Conservation (phyloP, 1,140 invertebrate genomes). For the Paramacrobiotus metropolitanus region DNA sequence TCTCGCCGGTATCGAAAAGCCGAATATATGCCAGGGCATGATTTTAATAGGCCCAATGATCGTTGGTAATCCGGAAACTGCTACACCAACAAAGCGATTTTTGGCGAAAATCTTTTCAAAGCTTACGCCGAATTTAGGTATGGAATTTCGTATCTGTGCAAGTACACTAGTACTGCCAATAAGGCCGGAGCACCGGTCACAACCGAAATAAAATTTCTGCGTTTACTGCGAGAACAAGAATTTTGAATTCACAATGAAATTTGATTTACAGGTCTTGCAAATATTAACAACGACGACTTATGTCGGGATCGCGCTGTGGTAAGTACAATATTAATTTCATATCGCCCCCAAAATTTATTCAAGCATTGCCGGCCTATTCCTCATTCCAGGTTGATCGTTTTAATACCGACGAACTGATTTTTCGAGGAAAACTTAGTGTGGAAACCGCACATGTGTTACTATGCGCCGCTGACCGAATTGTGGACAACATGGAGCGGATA, state of each 20-base stretch:
- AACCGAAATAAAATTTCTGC: no score
- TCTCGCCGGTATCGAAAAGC: constrained; percentile 14
- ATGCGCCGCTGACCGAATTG: constrained; percentile 9
- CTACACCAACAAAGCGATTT: constrained; percentile 16
- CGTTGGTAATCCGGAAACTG: constrained; percentile 14
- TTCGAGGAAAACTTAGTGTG: neutral
- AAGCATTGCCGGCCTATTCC: no score
- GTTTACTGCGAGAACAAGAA: no score
- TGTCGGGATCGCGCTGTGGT: constrained; percentile 10
- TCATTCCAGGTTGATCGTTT: neutral
- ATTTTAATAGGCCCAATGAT: constrained; percentile 18
- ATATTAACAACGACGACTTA: constrained; percentile 12
- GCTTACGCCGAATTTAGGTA: constrained; percentile 14
- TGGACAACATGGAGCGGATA: constrained; percentile 11
- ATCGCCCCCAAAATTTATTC: neutral
- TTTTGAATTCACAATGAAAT: no score
- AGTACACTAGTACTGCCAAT: no score
- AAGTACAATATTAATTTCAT: neutral
- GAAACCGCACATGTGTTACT: neutral
- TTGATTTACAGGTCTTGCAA: no score
- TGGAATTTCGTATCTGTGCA: no score
- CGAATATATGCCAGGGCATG: constrained; percentile 18
- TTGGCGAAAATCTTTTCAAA: constrained; percentile 13
- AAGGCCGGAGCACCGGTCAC: no score
- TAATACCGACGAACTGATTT: neutral